Evolutionary conservation across 1,140 invertebrate genomes (phyloP).

Genomic region (Adelges cooleyi): DNA sequence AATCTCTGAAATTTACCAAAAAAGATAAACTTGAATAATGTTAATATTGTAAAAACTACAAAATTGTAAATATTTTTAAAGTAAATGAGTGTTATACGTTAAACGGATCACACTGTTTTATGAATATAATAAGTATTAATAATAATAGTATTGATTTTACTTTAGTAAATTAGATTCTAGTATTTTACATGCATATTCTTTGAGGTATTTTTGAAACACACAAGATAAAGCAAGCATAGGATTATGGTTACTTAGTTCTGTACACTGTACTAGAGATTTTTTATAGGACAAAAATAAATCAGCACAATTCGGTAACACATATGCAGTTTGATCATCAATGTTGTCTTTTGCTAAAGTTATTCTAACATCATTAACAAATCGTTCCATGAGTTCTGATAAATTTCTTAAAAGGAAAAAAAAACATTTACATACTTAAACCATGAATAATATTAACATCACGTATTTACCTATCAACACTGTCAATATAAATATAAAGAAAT

Average conservation of each 20-base stretch:
- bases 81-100: too few species aligned
- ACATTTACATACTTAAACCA: background rate
- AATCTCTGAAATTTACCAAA: too few species aligned
- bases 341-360: conserved; percentile 32
- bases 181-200: conserved; percentile 79
- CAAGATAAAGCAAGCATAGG: conserved; percentile 76
- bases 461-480: conserved; percentile 66
- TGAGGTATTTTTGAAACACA: conserved; percentile 89
- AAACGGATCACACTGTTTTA: too few species aligned
- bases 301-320: conserved; percentile 77
- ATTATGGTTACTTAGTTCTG: conserved; percentile 77
- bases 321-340: conserved; percentile 31
- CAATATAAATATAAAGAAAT: conserved; percentile 87
- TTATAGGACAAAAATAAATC: conserved; percentile 90
- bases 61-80: too few species aligned
- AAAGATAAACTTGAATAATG: too few species aligned
- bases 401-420: conserved; percentile 44
- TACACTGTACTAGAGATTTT: conserved; percentile 94
- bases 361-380: conserved; percentile 57
- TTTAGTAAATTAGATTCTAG: conserved; percentile 79
- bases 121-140: too few species aligned
- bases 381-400: conserved; percentile 72
- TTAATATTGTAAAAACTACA: too few species aligned
- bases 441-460: background rate
- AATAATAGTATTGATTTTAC: background rate